These are phyloP conservation scores for Paralvinella palmiformis DNA, from an alignment of 1,140 invertebrate species.

Conservation along the genomic window DNA sequence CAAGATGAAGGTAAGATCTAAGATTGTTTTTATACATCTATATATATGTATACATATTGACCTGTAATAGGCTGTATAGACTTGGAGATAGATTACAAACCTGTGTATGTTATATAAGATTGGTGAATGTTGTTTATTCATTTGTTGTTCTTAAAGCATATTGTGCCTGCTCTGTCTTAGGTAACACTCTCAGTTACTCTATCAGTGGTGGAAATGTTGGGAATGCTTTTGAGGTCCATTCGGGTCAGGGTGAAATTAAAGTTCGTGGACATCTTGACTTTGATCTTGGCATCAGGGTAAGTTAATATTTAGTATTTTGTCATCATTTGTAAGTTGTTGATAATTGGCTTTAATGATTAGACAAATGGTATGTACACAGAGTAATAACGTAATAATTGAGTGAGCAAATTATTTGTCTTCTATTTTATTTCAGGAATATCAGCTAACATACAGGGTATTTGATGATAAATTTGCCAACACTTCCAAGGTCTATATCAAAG, in stretches of 20 bases:
- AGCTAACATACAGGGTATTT: constrained; percentile 19
- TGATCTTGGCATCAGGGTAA: constrained; percentile 67
- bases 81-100: no score
- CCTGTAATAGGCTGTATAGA: no score
- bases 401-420: not conserved
- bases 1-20: constrained; percentile 83
- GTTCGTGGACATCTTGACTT: constrained; percentile 88
- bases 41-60: no score
- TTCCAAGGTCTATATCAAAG: constrained; percentile 14
- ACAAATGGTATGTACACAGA: no score
- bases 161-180: no score
- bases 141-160: no score
- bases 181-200: constrained; percentile 96
- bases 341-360: constrained; percentile 24
- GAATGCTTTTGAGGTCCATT: constrained; percentile 92
- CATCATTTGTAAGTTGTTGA: not conserved
- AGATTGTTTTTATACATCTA: no score
- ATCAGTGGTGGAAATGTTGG: constrained; percentile 97
- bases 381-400: no score
- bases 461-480: constrained; percentile 23
- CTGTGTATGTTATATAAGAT: no score
- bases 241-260: constrained; percentile 95
- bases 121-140: no score
- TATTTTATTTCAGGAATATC: constrained; percentile 17
- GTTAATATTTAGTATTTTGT: constrained; percentile 59